Evolutionary conservation across 2,888 invertebrate species (phyloP).

Genomic region (Orchesella flavescens): DNA sequence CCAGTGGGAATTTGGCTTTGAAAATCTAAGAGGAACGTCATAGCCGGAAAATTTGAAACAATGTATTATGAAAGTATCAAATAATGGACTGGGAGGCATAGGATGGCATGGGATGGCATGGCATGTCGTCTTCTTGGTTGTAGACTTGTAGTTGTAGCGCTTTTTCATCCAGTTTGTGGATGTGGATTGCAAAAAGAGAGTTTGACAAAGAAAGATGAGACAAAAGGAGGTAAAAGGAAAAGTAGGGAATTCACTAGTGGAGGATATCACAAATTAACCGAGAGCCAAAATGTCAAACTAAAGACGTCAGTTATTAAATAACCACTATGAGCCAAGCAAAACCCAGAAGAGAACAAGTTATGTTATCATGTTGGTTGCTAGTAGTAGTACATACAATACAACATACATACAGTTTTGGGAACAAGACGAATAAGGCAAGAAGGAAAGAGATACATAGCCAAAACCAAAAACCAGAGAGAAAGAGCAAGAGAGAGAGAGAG

Average conservation of each 20-base stretch:
- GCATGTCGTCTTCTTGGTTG: not conserved
- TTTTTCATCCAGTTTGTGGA: constrained; percentile 18
- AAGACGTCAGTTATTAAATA: constrained; percentile 66
- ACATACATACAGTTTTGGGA: not conserved
- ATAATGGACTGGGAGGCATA: constrained; percentile 45
- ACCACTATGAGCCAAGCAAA: constrained; percentile 32
- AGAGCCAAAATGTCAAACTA: constrained; percentile 67
- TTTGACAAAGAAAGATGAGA: constrained; percentile 60
- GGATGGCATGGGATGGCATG: no score
- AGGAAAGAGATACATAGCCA: constrained; percentile 8
- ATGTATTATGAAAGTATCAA: constrained; percentile 54
- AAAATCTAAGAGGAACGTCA: constrained; percentile 52
- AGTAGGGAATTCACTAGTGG: constrained; percentile 60
- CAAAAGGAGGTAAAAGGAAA: constrained; percentile 55
- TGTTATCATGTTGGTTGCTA: not conserved
- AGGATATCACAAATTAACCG: constrained; percentile 67
- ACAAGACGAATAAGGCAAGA: constrained; percentile 4
- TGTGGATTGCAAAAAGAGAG: constrained; percentile 53
- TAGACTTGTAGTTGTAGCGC: constrained; percentile 7
- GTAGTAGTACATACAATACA: not conserved
- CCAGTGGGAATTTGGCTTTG: constrained; percentile 57
- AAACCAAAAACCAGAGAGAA: constrained; percentile 16
- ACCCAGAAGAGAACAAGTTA: constrained; percentile 30
- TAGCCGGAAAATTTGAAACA: constrained; percentile 49
- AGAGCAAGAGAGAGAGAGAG: constrained; percentile 27